A percentile compares a stretch with the other conserved stretches of the same genome.
Conservation (phyloP, 2,888 invertebrate species). For the Tenthredo scrophulariae region DNA sequence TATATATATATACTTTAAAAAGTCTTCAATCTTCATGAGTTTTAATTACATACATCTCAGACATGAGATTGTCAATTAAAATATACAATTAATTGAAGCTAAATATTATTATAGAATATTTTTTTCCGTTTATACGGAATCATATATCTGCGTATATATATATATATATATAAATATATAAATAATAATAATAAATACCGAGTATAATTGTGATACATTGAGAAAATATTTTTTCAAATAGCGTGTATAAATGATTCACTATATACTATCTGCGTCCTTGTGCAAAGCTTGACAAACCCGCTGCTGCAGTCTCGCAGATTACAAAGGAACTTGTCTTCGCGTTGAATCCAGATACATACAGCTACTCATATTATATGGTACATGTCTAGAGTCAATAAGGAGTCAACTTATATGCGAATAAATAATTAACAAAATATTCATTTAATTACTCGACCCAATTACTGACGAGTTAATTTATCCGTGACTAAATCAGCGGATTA, state of each 20-base stretch:
- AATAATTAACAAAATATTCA: background rate
- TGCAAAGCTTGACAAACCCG: slow-evolving; percentile 23
- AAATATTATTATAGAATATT: background rate
- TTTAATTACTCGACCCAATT: slow-evolving; percentile 5
- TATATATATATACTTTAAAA: no score
- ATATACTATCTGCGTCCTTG: slow-evolving; percentile 13
- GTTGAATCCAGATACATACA: background rate
- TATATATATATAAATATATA: no score
- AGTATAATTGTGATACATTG: background rate
- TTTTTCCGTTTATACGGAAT: background rate
- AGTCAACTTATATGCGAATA: background rate
- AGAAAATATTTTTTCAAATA: background rate
- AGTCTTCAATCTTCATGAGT: no score
- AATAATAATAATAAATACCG: background rate
- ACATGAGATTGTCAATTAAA: no score
- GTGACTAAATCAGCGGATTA: background rate
- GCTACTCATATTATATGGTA: background rate
- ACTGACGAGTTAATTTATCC: background rate
- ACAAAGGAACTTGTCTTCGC: background rate
- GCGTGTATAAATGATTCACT: background rate
- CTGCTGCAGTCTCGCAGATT: background rate
- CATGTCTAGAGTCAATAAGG: background rate
- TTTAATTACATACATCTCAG: no score
- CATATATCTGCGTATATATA: no score
- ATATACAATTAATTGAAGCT: background rate